Evolutionary conservation across 2,113 vertebrate species (phyloP).

Genomic region (Lepidothrix coronata): DNA sequence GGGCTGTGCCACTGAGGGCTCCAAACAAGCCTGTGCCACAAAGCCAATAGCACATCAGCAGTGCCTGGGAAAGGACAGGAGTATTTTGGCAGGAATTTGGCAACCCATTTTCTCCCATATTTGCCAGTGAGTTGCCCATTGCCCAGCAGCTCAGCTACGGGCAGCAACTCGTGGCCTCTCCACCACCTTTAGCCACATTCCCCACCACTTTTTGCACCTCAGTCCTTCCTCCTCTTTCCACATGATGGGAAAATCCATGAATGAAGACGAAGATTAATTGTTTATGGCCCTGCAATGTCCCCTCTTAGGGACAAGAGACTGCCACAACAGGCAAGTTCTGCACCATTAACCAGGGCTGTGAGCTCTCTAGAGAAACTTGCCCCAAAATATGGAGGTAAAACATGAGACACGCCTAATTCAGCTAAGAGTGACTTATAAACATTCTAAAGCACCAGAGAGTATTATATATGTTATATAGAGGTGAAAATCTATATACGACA

Average conservation of each 20-base stretch:
- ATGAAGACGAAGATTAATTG: neutral
- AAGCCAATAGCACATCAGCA: neutral
- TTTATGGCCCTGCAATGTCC: neutral
- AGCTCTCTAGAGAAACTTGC: neutral
- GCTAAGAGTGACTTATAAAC: neutral
- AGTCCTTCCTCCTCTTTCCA: neutral
- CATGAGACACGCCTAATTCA: neutral
- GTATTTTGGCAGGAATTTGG: neutral
- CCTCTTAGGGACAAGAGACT: conserved; percentile 11
- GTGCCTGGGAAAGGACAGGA: neutral
- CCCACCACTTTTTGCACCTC: neutral
- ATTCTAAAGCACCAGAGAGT: neutral
- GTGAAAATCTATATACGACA: neutral
- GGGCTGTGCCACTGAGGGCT: neutral
- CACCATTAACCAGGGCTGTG: neutral
- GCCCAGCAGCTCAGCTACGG: neutral
- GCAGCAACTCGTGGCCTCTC: neutral
- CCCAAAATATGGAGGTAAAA: neutral
- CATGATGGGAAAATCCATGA: fast-evolving
- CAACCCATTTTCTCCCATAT: neutral
- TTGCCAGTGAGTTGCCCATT: neutral
- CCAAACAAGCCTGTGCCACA: neutral
- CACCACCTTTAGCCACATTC: neutral
- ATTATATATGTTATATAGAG: neutral
- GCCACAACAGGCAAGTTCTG: neutral